These are phyloP conservation scores for Scomber colias DNA, from an alignment of 2,113 vertebrate species.

Conservation along the genomic window DNA sequence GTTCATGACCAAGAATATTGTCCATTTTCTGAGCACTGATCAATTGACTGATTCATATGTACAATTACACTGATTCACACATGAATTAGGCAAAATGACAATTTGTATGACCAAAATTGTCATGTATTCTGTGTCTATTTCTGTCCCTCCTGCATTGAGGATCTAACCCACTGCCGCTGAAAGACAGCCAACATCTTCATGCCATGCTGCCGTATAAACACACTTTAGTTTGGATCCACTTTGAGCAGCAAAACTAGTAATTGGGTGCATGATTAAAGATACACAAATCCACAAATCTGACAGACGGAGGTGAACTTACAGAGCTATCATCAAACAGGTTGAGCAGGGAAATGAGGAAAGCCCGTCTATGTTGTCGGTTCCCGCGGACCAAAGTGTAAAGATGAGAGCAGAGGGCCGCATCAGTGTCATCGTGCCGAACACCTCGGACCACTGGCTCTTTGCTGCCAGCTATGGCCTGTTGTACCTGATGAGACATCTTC, in stretches of 20 bases:
- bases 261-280: background rate
- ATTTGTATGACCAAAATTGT: too few relatives aligned
- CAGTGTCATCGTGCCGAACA: constrained; percentile 92
- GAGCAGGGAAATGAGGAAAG: constrained; percentile 96
- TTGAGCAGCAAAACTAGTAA: too few relatives aligned
- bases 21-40: background rate
- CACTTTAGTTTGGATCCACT: too few relatives aligned
- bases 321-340: constrained; percentile 98
- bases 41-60: background rate
- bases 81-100: background rate
- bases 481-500: constrained; percentile 99
- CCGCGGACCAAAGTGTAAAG: constrained; percentile 96
- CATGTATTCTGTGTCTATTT: too few relatives aligned
- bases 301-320: constrained; percentile 84
- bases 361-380: constrained; percentile 96
- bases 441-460: constrained; percentile 88
- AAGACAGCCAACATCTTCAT: too few relatives aligned
- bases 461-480: constrained; percentile 92
- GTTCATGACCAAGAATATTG: background rate
- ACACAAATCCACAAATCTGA: background rate
- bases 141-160: too few relatives aligned
- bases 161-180: too few relatives aligned
- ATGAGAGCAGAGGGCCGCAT: constrained; percentile 91
- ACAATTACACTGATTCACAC: background rate
- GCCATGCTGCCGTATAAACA: too few relatives aligned